Percentiles rank a stretch among this genome's conserved stretches.
Conservation (phyloP, 2,113 vertebrate genomes). For the Thamnaconus septentrionalis region DNA sequence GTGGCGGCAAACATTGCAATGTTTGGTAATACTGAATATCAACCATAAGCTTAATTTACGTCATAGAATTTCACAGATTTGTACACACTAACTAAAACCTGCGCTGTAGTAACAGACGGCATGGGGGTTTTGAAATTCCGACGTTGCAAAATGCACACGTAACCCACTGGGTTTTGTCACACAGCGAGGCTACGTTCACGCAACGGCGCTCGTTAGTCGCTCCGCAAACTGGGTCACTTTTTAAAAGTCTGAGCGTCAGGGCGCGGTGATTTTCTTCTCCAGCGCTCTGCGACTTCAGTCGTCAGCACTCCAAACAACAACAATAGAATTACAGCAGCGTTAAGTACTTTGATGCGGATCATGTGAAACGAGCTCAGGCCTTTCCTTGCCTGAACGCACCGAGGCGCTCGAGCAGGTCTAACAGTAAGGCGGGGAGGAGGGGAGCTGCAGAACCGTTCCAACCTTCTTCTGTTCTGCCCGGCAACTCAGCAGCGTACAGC, state of each 20-base stretch:
- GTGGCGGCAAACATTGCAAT: too few species aligned
- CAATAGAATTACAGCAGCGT: neutral
- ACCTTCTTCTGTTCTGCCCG: too few species aligned
- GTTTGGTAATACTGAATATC: too few species aligned
- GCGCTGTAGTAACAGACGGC: neutral
- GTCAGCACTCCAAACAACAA: neutral
- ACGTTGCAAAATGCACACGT: neutral
- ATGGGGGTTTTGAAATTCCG: neutral
- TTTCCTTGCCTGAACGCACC: neutral
- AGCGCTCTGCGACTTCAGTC: neutral
- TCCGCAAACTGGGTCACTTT: neutral
- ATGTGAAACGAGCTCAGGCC: conserved; percentile 14
- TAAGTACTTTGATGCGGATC: conserved; percentile 11
- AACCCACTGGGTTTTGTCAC: neutral
- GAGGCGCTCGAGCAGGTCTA: neutral
- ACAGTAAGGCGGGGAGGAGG: neutral
- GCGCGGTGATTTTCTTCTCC: neutral
- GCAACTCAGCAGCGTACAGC: too few species aligned
- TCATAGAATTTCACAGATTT: neutral
- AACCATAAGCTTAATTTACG: too few species aligned
- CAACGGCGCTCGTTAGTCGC: neutral
- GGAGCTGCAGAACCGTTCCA: too few species aligned
- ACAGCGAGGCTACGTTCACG: neutral
- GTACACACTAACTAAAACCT: neutral
- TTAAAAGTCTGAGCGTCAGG: neutral